Percentiles rank a stretch among this genome's conserved stretches.
These are phyloP conservation scores for Drosophila ambigua DNA, from an alignment of 1,140 invertebrate species.

Conservation along the genomic window DNA sequence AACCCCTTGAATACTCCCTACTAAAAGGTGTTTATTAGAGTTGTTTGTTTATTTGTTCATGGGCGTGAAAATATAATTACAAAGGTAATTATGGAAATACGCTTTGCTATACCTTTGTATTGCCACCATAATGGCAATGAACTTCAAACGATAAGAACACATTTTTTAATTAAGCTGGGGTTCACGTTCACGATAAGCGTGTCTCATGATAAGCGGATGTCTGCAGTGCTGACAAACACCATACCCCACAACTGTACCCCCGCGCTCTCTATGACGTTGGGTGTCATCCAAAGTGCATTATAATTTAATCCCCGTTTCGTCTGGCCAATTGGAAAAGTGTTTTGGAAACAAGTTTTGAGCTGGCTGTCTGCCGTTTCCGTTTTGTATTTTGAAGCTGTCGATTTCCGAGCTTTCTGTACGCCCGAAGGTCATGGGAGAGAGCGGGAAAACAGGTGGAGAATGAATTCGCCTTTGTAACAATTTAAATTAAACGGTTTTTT, in stretches of 20 bases:
- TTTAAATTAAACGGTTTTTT: conserved; percentile 42
- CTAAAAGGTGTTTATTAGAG: conserved; percentile 16
- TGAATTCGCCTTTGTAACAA: conserved; percentile 24
- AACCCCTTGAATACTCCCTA: neutral
- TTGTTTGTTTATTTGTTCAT: conserved; percentile 34
- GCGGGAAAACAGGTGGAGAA: conserved; percentile 10
- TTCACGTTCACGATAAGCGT: conserved; percentile 7
- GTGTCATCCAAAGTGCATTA: conserved; percentile 22
- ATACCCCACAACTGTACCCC: neutral
- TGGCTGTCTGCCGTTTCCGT: conserved; percentile 32
- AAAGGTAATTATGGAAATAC: conserved; percentile 35
- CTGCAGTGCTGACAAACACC: conserved; percentile 21
- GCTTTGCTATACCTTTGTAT: neutral
- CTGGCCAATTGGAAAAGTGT: conserved; percentile 14
- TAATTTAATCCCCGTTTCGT: conserved; percentile 27
- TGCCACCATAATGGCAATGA: conserved; percentile 39
- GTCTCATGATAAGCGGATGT: conserved; percentile 36
- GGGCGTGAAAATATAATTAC: conserved; percentile 55
- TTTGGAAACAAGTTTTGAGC: conserved; percentile 27
- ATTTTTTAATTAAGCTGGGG: conserved; percentile 28
- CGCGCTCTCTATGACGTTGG: neutral
- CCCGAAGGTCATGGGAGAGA: conserved; percentile 62
- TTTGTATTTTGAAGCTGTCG: conserved; percentile 37
- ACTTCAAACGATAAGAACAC: conserved; percentile 32
- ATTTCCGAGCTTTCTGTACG: conserved; percentile 48